Evolutionary conservation across 2,797 vertebrate genomes (phyloP), one percentile per base, ranked within the genome.

Genomic region (Cryptoblepharus egeriae): DNA sequence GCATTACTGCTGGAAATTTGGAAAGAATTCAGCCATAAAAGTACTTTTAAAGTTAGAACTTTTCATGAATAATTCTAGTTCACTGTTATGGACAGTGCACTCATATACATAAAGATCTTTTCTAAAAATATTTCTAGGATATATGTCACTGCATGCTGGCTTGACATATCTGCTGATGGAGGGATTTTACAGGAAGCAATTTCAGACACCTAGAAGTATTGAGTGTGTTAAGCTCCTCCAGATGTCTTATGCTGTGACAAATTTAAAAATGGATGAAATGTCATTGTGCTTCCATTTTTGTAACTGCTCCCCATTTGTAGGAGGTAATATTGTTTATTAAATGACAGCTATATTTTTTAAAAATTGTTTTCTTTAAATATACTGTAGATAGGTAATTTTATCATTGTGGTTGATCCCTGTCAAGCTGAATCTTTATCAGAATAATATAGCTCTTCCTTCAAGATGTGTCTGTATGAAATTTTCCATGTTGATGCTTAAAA

Each of bases 131-230:
- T 2, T 55, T 0, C 49, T 39, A 64, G 0, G 64, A 20, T 2
- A 61, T 68, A 78, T 78, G 5, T 77, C 15, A 75, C 39, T 26
- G 60, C n/a, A 6, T 1, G 70, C 65, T 83, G 20, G 0, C 55
- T 86, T 76, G 61, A 22, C n/a, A 75, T 55, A 79, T 55, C 28
- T 90, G 5, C 57, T 82, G 74, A 77, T 67, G 75, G 74, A 71
- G 1, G 1, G 76, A 20, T 30, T 69, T 63, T 86, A 32, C 65
- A 81, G 39, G 28, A 8, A 73, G 20, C 69, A 89, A 42, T n/a
- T 79, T 18, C 8, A 80, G 24, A 16, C 82, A 61, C 67, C 81
- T 30, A 0, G 2, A 84, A 30, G 16, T 84, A 64, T 4, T 2
- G 81, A 81, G 60, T 63, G 30, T 52, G 84, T 65, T 74, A 6